phyloP scores from a whole-genome alignment of 2,797 vertebrate species.

The Oryzias dopingdopingensis region DNA sequence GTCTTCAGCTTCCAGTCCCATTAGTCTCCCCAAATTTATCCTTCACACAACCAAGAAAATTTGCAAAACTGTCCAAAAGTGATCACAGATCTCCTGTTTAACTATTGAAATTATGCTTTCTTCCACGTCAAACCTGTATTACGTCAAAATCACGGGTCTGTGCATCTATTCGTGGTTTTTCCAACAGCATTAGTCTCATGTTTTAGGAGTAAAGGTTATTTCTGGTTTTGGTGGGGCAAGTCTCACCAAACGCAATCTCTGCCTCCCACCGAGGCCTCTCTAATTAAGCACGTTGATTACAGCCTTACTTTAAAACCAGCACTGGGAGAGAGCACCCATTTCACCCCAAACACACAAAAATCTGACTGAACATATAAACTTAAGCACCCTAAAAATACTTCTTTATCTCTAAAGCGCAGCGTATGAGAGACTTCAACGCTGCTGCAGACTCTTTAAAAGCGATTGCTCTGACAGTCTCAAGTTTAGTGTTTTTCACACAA shows the following conservation, averaged over 20 bases:
- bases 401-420: constrained; percentile 10
- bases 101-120: background rate
- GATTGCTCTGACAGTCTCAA: too few relatives aligned
- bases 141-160: too few relatives aligned
- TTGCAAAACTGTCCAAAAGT: too few relatives aligned
- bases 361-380: constrained; percentile 51
- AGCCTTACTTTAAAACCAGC: constrained; percentile 58
- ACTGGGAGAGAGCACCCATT: constrained; percentile 48
- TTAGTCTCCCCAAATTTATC: constrained; percentile 25
- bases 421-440: too few relatives aligned
- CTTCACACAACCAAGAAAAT: constrained; percentile 5
- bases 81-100: too few relatives aligned
- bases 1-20: constrained; percentile 64
- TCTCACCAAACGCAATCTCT: constrained; percentile 33
- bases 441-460: too few relatives aligned
- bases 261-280: constrained; percentile 69
- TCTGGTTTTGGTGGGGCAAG: constrained; percentile 63
- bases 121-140: background rate
- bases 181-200: constrained; percentile 32
- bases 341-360: constrained; percentile 61
- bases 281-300: constrained; percentile 77
- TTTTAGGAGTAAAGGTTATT: constrained; percentile 58
- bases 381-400: background rate
- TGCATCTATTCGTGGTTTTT: too few relatives aligned
- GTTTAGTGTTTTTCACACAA: too few relatives aligned